Evolutionary conservation across 2,797 vertebrate species (phyloP), one percentile per base, ranked within the genome.

Genomic region (Enteromius viviparus): DNA sequence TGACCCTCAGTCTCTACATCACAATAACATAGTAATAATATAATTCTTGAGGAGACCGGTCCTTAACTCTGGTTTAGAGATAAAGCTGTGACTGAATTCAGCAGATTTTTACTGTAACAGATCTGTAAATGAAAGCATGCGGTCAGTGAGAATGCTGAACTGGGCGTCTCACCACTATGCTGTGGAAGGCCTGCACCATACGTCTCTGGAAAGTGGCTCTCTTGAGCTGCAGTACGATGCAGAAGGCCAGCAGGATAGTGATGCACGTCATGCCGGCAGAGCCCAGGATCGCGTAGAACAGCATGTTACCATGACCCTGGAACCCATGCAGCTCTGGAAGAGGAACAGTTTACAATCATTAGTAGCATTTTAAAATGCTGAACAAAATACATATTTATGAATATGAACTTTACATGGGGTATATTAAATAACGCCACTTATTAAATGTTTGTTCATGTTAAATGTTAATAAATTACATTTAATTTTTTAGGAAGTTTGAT

Each of bases 191-290:
- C 72, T 96, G 95, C 65, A 95, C 96, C 95, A 97, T 96, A 89
- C 95, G 93, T 47, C 93, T 93, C 87, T 96, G 96, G 83, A 97
- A 92, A 12, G 95, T 95, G 77, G 94, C 93, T 87, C 94, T 89
- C 91, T 96, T 96, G 86, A 96, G 71, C 84, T 96, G 96, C 80
- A 97, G 81, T 89, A 97, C 95, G 66, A 96, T 96, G 84, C 96
- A 93, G 90, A 97, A 96, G 81, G 95, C 95, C 83, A 97, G 86
- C 11, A 97, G 92, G 85, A 97, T 96, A 0, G 96, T 97, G 82
- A 96, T 89, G 85, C 96, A 97, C 12, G 96, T 97, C 96, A 96
- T 96, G 26, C 95, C 96, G 53, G 95, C 96, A 0, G 96, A 97
- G 32, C 96, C 96, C 47, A 97, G 94, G 74, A 97, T 96, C 32